Conservation (phyloP, 2,888 invertebrate species). For the Anoncus sp. region DNA sequence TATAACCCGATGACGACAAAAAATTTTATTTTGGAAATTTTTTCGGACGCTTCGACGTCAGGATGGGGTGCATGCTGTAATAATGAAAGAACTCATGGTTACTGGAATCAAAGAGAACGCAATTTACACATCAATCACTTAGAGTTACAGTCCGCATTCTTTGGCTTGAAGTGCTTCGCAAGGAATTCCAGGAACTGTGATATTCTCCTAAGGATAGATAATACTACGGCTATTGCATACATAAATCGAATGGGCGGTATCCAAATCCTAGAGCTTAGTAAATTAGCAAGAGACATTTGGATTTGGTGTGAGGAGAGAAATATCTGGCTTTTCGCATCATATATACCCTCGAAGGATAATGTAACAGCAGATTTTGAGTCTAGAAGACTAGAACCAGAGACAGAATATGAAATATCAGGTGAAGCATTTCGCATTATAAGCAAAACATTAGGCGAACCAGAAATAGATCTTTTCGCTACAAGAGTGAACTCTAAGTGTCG, state of each 20-base stretch:
- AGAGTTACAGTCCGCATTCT: conserved; percentile 16
- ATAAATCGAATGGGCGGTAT: conserved; percentile 3
- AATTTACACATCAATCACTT: conserved; percentile 19
- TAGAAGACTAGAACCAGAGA: conserved; percentile 22
- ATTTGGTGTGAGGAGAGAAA: conserved; percentile 31
- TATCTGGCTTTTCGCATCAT: conserved; percentile 45
- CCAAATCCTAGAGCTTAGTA: background rate
- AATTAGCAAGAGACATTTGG: background rate
- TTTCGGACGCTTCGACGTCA: conserved; percentile 15
- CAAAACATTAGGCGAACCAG: background rate
- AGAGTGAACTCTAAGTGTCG: too few relatives aligned
- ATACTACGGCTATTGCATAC: conserved; percentile 11
- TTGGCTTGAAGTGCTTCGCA: conserved; percentile 1
- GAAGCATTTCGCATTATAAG: conserved; percentile 17
- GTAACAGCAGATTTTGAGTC: conserved; percentile 43
- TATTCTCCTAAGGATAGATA: conserved; percentile 11
- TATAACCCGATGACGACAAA: conserved; percentile 18
- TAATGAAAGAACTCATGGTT: background rate
- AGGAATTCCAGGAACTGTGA: background rate
- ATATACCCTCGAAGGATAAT: conserved; percentile 46
- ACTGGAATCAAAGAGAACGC: background rate
- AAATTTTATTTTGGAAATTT: conserved; percentile 3
- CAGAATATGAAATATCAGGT: conserved; percentile 31
- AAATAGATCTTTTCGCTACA: too few relatives aligned
- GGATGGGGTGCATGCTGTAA: conserved; percentile 19